Percentiles rank a stretch among this genome's conserved stretches.
Evolutionary conservation across 1,140 invertebrate species (phyloP).

Genomic region (Drosophila dunni): DNA sequence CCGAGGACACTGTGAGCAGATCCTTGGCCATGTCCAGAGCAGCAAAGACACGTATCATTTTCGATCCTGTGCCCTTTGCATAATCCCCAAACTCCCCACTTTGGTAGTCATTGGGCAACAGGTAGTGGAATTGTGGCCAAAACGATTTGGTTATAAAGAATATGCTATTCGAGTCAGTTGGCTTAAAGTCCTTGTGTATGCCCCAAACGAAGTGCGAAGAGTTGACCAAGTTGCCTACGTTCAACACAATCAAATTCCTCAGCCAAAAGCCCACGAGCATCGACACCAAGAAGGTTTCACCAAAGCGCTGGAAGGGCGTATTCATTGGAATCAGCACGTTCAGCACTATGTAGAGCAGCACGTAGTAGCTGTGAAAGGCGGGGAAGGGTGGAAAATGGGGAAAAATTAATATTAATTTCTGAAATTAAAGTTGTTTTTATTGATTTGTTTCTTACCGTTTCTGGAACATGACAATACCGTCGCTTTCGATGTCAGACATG

Average conservation of each 20-base stretch:
- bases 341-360: constrained; percentile 88
- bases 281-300: constrained; percentile 87
- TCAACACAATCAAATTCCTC: constrained; percentile 87
- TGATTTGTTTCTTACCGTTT: constrained; percentile 86
- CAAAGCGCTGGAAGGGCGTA: constrained; percentile 90
- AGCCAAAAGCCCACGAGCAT: constrained; percentile 89
- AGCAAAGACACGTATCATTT: constrained; percentile 88
- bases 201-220: constrained; percentile 90
- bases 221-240: constrained; percentile 89
- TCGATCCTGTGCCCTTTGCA: constrained; percentile 87
- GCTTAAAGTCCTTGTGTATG: constrained; percentile 89
- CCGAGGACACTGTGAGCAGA: constrained; percentile 87
- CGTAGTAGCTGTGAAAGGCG: constrained; percentile 88
- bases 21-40: constrained; percentile 87
- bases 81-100: constrained; percentile 91
- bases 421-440: too few relatives aligned
- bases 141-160: constrained; percentile 90
- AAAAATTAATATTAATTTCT: background rate
- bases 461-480: constrained; percentile 95
- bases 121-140: constrained; percentile 92
- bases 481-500: constrained; percentile 92
- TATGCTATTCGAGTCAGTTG: constrained; percentile 89
- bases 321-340: constrained; percentile 90
- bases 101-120: constrained; percentile 91
- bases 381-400: background rate